phyloP scores from a whole-genome alignment of 2,888 invertebrate genomes.

The Andrena minutula region DNA sequence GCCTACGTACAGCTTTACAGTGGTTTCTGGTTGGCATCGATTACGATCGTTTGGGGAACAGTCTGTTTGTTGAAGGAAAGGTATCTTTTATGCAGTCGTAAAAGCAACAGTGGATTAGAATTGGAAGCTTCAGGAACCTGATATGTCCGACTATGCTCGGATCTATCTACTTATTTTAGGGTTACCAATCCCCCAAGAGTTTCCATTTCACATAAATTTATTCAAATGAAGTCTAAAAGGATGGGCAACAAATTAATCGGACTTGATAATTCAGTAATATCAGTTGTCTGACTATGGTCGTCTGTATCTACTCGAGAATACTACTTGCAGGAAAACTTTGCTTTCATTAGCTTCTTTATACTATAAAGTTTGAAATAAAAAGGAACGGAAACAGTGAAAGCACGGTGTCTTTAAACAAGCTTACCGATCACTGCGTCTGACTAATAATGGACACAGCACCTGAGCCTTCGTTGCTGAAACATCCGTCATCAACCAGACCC shows the following conservation, averaged over 20 bases:
- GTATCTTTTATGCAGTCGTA: background rate
- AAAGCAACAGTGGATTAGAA: background rate
- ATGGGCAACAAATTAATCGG: background rate
- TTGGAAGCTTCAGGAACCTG: too few species aligned
- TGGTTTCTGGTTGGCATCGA: background rate
- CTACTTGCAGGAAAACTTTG: background rate
- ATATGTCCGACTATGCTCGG: background rate
- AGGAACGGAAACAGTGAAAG: too few species aligned
- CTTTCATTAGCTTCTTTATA: background rate
- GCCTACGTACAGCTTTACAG: background rate
- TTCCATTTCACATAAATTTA: too few species aligned
- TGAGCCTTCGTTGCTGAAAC: too few species aligned
- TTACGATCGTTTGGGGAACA: background rate
- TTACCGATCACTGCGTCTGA: too few species aligned
- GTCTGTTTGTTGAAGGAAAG: background rate
- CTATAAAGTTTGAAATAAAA: background rate
- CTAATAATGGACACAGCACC: too few species aligned
- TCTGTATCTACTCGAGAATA: background rate
- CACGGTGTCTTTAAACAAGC: too few species aligned
- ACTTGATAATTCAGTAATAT: background rate
- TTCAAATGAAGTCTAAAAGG: too few species aligned
- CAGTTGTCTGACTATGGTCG: background rate
- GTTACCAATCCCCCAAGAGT: too few species aligned
- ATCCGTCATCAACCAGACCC: too few species aligned
- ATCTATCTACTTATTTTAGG: background rate